These are phyloP conservation scores for Verasper variegatus DNA, from an alignment of 2,113 vertebrate species.

Conservation along the genomic window DNA sequence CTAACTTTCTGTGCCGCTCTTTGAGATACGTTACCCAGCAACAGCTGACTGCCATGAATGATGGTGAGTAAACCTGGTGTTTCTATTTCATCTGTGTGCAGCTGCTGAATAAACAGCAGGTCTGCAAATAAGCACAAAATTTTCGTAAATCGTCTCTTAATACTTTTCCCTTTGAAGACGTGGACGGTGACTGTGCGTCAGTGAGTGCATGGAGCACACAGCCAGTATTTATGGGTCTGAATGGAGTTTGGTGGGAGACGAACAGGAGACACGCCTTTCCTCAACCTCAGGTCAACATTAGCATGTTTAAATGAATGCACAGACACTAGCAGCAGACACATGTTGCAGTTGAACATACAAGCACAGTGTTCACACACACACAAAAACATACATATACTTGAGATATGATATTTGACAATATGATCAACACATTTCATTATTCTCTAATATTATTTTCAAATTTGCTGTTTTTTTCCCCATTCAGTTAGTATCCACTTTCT, in stretches of 20 bases:
- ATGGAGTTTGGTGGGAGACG: constrained; percentile 50
- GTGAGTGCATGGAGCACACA: constrained; percentile 51
- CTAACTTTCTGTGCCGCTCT: constrained; percentile 10
- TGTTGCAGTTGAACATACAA: neutral
- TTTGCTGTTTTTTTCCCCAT: too few species aligned
- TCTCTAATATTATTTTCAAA: too few species aligned
- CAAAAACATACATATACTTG: neutral
- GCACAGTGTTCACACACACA: neutral
- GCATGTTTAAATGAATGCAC: constrained; percentile 56
- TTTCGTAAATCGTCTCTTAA: constrained; percentile 51
- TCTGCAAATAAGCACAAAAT: constrained; percentile 52
- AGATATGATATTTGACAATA: too few species aligned
- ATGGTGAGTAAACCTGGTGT: constrained; percentile 47
- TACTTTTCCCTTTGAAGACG: constrained; percentile 52
- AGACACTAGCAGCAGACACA: constrained; percentile 23
- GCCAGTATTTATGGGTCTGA: constrained; percentile 61
- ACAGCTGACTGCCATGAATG: constrained; percentile 53
- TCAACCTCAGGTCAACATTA: constrained; percentile 66
- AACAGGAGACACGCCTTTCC: constrained; percentile 40
- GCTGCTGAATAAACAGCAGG: constrained; percentile 40
- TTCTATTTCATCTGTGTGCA: constrained; percentile 44
- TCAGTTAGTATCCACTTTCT: too few species aligned
- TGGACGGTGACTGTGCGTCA: constrained; percentile 34
- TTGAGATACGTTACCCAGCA: constrained; percentile 25
- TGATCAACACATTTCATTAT: too few species aligned